These are phyloP conservation scores for Saturnia pavonia DNA, from an alignment of 2,888 invertebrate species.

Conservation along the genomic window DNA sequence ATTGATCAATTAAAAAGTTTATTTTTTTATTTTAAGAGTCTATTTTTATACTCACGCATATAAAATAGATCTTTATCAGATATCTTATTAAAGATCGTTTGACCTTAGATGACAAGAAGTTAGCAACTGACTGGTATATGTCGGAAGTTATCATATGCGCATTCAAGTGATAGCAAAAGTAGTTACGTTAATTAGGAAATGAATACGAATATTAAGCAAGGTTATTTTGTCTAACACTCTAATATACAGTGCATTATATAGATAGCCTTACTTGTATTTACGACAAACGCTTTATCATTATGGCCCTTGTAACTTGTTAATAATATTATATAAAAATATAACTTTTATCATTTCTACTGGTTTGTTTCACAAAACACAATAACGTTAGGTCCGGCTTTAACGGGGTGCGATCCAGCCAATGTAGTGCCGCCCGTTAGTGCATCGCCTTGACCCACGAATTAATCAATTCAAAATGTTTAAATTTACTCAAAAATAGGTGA, in stretches of 20 bases:
- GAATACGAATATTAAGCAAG: conserved; percentile 3
- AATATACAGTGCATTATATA: background rate
- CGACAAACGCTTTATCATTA: background rate
- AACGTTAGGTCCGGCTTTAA: no score
- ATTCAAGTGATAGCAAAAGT: background rate
- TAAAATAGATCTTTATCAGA: background rate
- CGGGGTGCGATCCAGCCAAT: no score
- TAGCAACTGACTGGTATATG: background rate
- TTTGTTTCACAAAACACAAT: no score
- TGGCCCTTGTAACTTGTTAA: background rate
- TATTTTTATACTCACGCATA: conserved; percentile 4
- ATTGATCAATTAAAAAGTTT: no score
- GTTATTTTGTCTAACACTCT: background rate
- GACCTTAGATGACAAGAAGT: background rate
- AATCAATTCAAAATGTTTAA: no score
- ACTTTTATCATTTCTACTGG: no score
- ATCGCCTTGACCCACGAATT: no score
- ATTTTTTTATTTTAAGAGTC: no score
- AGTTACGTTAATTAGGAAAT: background rate
- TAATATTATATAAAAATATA: no score
- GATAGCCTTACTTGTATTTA: conserved; percentile 1
- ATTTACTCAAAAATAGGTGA: no score
- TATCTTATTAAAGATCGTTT: background rate
- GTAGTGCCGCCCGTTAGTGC: no score
- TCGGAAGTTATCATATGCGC: conserved; percentile 8